Conservation (phyloP, 2,888 invertebrate genomes). For the Cryptosula pallasiana region DNA sequence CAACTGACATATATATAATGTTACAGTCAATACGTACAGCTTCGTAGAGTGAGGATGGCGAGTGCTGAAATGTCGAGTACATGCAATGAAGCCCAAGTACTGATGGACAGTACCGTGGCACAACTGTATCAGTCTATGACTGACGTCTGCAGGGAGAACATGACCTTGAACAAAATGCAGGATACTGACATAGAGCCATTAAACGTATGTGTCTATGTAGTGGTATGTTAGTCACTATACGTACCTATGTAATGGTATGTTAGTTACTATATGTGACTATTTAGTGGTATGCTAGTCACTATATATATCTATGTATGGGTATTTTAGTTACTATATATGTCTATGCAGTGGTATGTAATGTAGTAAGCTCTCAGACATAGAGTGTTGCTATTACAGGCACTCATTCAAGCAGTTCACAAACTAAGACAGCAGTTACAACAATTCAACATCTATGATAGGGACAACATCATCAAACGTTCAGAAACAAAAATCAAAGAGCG, state of each 20-base stretch:
- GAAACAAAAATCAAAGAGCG: not conserved
- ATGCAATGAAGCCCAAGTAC: conserved; percentile 8
- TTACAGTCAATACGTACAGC: conserved; percentile 3
- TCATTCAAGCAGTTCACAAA: not conserved
- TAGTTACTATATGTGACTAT: too few species aligned
- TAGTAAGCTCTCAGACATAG: too few species aligned
- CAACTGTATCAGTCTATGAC: conserved; percentile 6
- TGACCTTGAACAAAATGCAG: conserved; percentile 4
- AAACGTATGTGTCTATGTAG: not conserved
- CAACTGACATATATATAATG: too few species aligned
- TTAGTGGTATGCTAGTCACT: too few species aligned
- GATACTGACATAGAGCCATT: not conserved
- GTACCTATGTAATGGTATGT: too few species aligned
- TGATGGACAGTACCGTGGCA: conserved; percentile 2
- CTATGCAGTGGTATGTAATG: too few species aligned
- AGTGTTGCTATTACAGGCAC: too few species aligned
- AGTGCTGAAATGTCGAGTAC: conserved; percentile 17
- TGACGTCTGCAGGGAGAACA: conserved; percentile 15
- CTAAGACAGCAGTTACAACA: not conserved
- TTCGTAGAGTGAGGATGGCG: not conserved
- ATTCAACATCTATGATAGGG: conserved; percentile 17
- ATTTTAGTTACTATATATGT: too few species aligned
- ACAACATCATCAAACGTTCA: not conserved
- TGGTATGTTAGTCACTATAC: too few species aligned
- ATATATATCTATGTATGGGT: too few species aligned